These are phyloP conservation scores for Takifugu flavidus DNA, from an alignment of 2,113 vertebrate genomes.

Conservation along the genomic window DNA sequence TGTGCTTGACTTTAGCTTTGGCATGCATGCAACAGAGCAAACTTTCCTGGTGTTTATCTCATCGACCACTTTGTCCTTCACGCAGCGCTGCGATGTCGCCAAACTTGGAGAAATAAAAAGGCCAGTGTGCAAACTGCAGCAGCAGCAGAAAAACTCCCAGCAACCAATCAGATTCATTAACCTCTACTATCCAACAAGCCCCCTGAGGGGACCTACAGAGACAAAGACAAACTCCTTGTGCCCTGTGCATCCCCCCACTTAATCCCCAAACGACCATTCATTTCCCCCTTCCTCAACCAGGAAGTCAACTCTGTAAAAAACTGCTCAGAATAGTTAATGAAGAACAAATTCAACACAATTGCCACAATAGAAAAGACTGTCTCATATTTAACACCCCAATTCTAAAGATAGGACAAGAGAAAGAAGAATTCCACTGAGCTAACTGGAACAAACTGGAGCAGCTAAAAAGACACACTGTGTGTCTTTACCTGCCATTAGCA, in stretches of 20 bases:
- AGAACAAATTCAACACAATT: conserved; percentile 5
- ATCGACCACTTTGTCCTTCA: conserved; percentile 59
- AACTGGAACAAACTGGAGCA: too few relatives aligned
- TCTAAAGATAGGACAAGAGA: too few relatives aligned
- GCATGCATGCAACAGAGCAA: background rate
- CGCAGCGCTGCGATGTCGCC: conserved; percentile 42
- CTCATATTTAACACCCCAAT: too few relatives aligned
- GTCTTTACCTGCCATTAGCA: too few relatives aligned
- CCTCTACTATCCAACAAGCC: conserved; percentile 69
- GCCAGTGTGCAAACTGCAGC: conserved; percentile 68
- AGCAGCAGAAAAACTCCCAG: conserved; percentile 71
- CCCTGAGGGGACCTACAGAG: conserved; percentile 56
- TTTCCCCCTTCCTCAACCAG: conserved; percentile 21
- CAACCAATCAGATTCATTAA: conserved; percentile 77
- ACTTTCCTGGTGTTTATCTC: conserved; percentile 14
- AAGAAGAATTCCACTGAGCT: too few relatives aligned
- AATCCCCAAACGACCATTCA: conserved; percentile 25
- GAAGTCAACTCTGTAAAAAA: conserved; percentile 18
- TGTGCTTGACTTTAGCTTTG: background rate
- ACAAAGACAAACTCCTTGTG: conserved; percentile 76
- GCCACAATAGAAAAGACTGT: background rate
- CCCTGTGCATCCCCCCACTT: conserved; percentile 44
- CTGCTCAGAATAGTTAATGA: conserved; percentile 12
- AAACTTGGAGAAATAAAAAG: conserved; percentile 62
- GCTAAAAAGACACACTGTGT: too few relatives aligned